Base-by-base conservation (phyloP, 23 tunicate genomes). In the Oikopleura dioica region DNA sequence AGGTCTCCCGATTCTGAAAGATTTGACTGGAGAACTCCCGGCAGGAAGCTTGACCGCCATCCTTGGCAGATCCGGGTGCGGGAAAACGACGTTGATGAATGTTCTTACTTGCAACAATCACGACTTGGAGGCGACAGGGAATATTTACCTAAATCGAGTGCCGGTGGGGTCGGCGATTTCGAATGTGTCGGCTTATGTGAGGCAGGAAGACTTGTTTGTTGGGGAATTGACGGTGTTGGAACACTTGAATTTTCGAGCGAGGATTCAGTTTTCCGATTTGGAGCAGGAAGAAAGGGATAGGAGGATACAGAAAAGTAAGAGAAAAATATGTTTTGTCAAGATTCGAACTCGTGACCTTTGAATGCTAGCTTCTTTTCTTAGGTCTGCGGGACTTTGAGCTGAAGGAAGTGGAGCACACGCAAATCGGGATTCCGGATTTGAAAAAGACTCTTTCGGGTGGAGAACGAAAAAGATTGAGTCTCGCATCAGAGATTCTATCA, bases 131-230 rank as follows among this genome's bases (percentile, higher is more conserved):
- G 2, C 72, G 29, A 12, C 33, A 12, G 72, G 72, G 4, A 28
- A 63, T 2, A 63, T 63, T 63, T 16, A 28, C 29, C 33, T 63
- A 5, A 63, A 63, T 28, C 30, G 33, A 12, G 33, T 63, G 2
- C 4, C 72, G 29, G 72, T 63, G 2, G 72, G 72, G 33, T 23
- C 30, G 2, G 33, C 16, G 2, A 63, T 63, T 12, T 63, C 72
- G 33, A 24, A 63, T 2, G 26, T 63, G 2, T 16, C 32, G 4
- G 72, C 30, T 2, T 63, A 63, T 28, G 72, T 63, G 5, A 63
- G 72, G 33, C 72, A 63, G 33, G 72, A 63, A 16, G 72, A 63
- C 26, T 12, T 63, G 16, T 63, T 63, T 63, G 30, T 63, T 63
- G 72, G 72, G 33, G 72, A 63, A 28, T 28, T 63, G 33, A 63